Evolutionary conservation across 37 sponge, comb jelly and placozoan species (phyloP).

Genomic region (Halisarca cf. caerulea): DNA sequence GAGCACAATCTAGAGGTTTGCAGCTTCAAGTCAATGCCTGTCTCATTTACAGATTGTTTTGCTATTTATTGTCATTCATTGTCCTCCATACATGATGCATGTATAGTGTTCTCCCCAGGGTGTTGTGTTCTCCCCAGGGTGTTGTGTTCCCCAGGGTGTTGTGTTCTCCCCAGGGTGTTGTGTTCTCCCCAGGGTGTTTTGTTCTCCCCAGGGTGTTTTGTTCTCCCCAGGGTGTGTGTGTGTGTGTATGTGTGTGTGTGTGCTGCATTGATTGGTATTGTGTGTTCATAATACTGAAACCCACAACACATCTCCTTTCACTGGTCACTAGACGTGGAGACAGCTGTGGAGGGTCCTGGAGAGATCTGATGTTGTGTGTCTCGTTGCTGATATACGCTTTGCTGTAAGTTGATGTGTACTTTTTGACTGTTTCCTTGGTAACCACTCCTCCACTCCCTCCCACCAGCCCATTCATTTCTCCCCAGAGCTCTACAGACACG

Average conservation of each 20-base stretch:
- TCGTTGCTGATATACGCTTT: constrained; percentile 82
- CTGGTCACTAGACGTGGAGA: constrained; percentile 81
- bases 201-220: too few species aligned
- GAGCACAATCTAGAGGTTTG: constrained; percentile 94
- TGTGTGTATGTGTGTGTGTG: too few species aligned
- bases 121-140: too few species aligned
- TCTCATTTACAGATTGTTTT: too few species aligned
- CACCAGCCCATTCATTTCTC: constrained; percentile 85
- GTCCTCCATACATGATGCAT: too few species aligned
- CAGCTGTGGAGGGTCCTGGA: constrained; percentile 98
- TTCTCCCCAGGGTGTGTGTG: too few species aligned
- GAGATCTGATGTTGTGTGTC: constrained; percentile 80
- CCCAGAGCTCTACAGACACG: constrained; percentile 76
- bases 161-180: too few species aligned
- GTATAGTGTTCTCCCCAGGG: too few species aligned
- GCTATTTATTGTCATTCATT: too few species aligned
- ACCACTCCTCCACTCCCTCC: neutral
- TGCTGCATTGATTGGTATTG: neutral
- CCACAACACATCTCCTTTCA: neutral
- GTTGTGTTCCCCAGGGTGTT: too few species aligned
- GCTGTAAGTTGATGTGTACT: constrained; percentile 49
- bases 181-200: too few species aligned
- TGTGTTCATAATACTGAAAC: too few species aligned
- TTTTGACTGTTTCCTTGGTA: neutral
- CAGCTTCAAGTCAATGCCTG: neutral